phyloP scores from a whole-genome alignment of 2,797 vertebrate species.

The Xenentodon cancila region DNA sequence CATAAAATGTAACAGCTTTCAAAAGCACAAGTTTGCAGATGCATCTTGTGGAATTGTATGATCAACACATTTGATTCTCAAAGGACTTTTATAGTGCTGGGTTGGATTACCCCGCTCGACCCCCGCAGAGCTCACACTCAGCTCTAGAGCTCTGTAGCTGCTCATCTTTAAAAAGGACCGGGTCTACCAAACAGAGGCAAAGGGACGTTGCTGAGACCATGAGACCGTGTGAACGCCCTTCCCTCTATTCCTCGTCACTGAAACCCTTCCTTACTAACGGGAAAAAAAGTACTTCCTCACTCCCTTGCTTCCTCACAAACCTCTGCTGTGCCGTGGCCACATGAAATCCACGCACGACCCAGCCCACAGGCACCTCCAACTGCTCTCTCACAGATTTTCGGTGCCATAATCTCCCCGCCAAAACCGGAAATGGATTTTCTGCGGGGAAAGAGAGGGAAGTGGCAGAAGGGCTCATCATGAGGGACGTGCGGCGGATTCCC shows the following conservation, averaged over 20 bases:
- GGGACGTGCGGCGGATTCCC: constrained; percentile 24
- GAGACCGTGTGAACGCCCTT: constrained; percentile 42
- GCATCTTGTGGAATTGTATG: no score
- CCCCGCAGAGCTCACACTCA: background rate
- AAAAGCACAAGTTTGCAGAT: no score
- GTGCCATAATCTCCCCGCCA: background rate
- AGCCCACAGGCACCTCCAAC: constrained; percentile 34
- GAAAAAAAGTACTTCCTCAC: constrained; percentile 48
- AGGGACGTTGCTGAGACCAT: constrained; percentile 29
- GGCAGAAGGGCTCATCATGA: constrained; percentile 23
- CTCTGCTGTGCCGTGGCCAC: constrained; percentile 26
- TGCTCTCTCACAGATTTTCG: constrained; percentile 4
- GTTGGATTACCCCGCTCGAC: background rate
- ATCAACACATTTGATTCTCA: no score
- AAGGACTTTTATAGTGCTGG: background rate
- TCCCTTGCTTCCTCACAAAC: constrained; percentile 2
- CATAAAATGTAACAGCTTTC: no score
- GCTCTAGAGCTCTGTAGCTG: background rate
- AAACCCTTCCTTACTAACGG: constrained; percentile 41
- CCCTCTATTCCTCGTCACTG: constrained; percentile 53
- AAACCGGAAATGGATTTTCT: constrained; percentile 36
- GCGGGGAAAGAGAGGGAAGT: constrained; percentile 18
- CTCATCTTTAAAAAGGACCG: background rate
- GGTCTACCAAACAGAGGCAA: constrained; percentile 33
- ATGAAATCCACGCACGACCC: constrained; percentile 31